These are phyloP conservation scores for Calameuta filiformis DNA, from an alignment of 2,888 invertebrate species.

Conservation along the genomic window DNA sequence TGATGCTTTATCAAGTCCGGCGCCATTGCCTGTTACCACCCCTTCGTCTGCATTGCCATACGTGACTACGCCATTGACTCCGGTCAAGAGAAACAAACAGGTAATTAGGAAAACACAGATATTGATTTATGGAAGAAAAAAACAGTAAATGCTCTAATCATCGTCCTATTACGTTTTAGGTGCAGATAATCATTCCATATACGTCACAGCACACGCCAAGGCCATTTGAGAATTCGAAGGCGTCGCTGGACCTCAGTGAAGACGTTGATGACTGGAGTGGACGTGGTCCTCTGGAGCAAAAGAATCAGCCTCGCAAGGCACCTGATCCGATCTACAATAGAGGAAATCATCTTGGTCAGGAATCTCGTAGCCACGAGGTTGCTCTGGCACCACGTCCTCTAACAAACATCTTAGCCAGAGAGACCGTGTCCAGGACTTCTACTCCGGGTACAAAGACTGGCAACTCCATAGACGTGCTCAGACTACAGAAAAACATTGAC, in stretches of 20 bases:
- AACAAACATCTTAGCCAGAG: neutral
- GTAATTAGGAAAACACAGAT: slow-evolving; percentile 15
- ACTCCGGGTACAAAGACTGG: slow-evolving; percentile 38
- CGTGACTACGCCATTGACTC: neutral
- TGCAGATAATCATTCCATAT: slow-evolving; percentile 86
- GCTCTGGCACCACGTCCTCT: slow-evolving; percentile 27
- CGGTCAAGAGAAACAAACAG: slow-evolving; percentile 51
- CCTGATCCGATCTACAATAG: slow-evolving; percentile 58
- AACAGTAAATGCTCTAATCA: slow-evolving; percentile 22
- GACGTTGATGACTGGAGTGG: slow-evolving; percentile 35
- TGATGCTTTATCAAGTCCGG: neutral
- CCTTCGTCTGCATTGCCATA: neutral
- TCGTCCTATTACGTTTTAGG: slow-evolving; percentile 64
- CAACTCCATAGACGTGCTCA: slow-evolving; percentile 77
- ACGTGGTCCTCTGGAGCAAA: slow-evolving; percentile 58
- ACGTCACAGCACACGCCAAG: slow-evolving; percentile 73
- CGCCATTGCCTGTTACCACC: neutral
- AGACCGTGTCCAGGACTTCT: neutral
- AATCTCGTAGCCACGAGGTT: slow-evolving; percentile 34
- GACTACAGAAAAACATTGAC: slow-evolving; percentile 85
- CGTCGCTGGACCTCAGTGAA: slow-evolving; percentile 33
- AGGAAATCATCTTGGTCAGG: slow-evolving; percentile 40
- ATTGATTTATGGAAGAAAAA: neutral
- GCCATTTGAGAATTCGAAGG: slow-evolving; percentile 63
- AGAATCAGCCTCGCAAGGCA: slow-evolving; percentile 68